Evolutionary conservation across 2,797 vertebrate species (phyloP).

Genomic region (Naso thynnoides): DNA sequence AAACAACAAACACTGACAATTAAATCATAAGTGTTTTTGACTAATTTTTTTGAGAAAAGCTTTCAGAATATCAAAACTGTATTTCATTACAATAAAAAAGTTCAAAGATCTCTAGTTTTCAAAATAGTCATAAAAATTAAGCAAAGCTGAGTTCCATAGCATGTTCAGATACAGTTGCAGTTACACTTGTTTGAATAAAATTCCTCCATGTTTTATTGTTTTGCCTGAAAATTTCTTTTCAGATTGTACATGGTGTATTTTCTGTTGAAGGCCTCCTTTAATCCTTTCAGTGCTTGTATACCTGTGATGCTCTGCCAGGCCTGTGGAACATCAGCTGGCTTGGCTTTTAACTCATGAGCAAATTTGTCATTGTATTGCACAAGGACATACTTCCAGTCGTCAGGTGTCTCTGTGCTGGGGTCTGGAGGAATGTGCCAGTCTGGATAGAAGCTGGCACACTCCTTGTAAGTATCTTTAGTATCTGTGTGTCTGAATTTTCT

Average conservation of each 20-base stretch:
- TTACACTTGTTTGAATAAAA: too few relatives aligned
- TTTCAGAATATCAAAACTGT: too few relatives aligned
- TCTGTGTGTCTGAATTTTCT: fast-evolving
- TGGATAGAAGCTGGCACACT: constrained; percentile 47
- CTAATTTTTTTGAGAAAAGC: too few relatives aligned
- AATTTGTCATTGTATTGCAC: constrained; percentile 61
- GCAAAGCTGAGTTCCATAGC: too few relatives aligned
- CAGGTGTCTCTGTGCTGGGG: constrained; percentile 46
- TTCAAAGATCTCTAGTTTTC: too few relatives aligned
- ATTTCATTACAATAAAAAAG: too few relatives aligned
- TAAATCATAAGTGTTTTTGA: too few relatives aligned
- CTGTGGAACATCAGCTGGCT: constrained; percentile 69
- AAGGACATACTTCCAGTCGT: constrained; percentile 80
- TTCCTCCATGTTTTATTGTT: too few relatives aligned
- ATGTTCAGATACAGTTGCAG: too few relatives aligned
- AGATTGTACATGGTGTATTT: constrained; percentile 15
- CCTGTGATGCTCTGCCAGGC: constrained; percentile 69
- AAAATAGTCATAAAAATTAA: too few relatives aligned
- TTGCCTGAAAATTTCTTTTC: too few relatives aligned
- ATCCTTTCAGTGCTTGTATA: constrained; percentile 50
- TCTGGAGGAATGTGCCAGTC: constrained; percentile 76
- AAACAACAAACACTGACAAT: too few relatives aligned
- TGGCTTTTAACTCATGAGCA: constrained; percentile 13
- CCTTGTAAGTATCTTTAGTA: constrained; percentile 25
- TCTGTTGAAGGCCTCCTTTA: constrained; percentile 61